These are phyloP conservation scores for Thalassophryne amazonica DNA, from an alignment of 2,797 vertebrate species.

Conservation along the genomic window DNA sequence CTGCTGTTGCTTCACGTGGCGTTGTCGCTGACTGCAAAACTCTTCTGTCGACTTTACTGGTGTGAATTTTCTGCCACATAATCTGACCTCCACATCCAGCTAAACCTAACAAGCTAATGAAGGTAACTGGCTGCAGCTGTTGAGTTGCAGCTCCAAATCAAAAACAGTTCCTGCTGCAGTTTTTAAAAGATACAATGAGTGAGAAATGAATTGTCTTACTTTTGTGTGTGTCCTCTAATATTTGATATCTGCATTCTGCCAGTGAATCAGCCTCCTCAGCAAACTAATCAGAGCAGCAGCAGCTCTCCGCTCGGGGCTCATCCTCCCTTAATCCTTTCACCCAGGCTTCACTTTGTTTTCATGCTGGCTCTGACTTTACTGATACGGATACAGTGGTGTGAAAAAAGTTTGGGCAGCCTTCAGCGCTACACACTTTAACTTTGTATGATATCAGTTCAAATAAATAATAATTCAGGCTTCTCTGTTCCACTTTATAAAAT, in stretches of 20 bases:
- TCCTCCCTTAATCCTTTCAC: slow-evolving; percentile 48
- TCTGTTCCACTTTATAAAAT: too few relatives aligned
- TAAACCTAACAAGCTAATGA: slow-evolving; percentile 13
- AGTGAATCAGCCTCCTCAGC: slow-evolving; percentile 50
- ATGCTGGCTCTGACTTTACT: slow-evolving; percentile 47
- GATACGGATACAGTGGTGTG: too few relatives aligned
- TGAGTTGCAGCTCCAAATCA: slow-evolving; percentile 6
- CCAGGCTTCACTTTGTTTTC: slow-evolving; percentile 50
- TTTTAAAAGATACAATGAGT: background rate
- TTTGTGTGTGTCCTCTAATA: slow-evolving; percentile 28
- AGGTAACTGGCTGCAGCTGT: slow-evolving; percentile 8
- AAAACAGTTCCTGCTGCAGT: background rate
- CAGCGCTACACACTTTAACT: too few relatives aligned
- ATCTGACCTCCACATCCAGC: slow-evolving; percentile 7
- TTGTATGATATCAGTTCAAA: too few relatives aligned
- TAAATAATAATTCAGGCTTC: too few relatives aligned
- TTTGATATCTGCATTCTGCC: slow-evolving; percentile 40
- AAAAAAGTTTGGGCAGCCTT: too few relatives aligned
- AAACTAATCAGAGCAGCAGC: slow-evolving; percentile 57
- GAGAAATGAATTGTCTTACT: slow-evolving; percentile 9
- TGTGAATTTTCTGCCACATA: background rate
- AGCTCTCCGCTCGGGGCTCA: slow-evolving; percentile 53
- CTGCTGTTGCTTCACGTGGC: slow-evolving; percentile 1
- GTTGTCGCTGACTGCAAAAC: background rate
- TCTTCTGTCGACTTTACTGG: slow-evolving; percentile 11